Conservation (phyloP, 1,140 invertebrate genomes). For the Littorina saxatilis region DNA sequence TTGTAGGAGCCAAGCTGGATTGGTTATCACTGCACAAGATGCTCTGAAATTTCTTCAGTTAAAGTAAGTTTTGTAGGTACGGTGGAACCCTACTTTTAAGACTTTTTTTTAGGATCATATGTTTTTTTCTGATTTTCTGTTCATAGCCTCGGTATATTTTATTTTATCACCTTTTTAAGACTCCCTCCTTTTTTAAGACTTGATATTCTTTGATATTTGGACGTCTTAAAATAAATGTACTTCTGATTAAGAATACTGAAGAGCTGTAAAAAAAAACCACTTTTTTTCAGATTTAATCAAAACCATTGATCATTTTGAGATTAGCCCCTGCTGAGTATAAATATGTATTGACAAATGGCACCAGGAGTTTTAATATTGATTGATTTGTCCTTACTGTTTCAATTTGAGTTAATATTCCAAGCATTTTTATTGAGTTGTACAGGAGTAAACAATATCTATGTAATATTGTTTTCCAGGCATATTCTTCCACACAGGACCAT, state of each 20-base stretch:
- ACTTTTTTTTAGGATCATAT: no score
- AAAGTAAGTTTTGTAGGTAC: background rate
- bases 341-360: background rate
- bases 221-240: no score
- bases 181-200: no score
- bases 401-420: background rate
- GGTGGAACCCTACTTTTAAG: no score
- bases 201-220: no score
- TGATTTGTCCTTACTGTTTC: background rate
- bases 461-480: constrained; percentile 18
- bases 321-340: background rate
- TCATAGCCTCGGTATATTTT: background rate
- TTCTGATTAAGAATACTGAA: no score
- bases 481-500: background rate
- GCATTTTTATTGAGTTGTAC: background rate
- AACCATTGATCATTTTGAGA: no score
- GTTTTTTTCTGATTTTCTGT: background rate
- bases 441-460: background rate
- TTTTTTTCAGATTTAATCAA: no score
- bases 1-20: background rate
- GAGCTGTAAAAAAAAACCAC: no score
- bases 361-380: background rate
- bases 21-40: background rate
- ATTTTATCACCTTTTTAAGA: background rate
- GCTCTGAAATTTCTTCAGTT: background rate